phyloP scores from a whole-genome alignment of 2,113 vertebrate genomes.

The Oriolus oriolus region DNA sequence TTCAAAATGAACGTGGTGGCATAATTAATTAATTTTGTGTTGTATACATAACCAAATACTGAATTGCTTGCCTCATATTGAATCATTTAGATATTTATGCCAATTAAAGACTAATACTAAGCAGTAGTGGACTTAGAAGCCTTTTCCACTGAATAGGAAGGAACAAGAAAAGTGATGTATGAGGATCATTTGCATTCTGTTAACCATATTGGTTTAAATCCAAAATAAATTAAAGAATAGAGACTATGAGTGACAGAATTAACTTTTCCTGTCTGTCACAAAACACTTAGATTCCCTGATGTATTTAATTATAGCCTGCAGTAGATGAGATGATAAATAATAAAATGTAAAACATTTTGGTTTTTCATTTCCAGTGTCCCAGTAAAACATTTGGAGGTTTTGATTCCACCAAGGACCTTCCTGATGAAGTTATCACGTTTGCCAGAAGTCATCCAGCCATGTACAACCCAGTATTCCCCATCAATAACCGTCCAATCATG shows the following conservation, averaged over 20 bases:
- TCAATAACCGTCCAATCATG: constrained; percentile 92
- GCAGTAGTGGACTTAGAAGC: not conserved
- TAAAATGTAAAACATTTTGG: not conserved
- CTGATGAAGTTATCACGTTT: constrained; percentile 96
- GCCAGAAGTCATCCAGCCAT: constrained; percentile 95
- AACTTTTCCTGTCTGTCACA: not conserved
- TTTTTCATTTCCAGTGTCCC: constrained; percentile 81
- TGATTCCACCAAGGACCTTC: constrained; percentile 95
- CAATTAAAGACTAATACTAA: not conserved
- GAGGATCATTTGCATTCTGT: not conserved
- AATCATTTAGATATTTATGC: not conserved
- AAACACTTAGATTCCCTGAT: not conserved
- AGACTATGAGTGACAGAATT: not conserved
- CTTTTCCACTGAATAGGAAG: not conserved
- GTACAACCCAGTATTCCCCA: constrained; percentile 91
- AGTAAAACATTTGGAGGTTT: constrained; percentile 98
- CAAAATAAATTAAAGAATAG: not conserved
- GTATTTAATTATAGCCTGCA: not conserved
- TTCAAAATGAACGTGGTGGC: not conserved
- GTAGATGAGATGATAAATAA: not conserved
- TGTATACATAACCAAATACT: not conserved
- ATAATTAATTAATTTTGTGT: not conserved
- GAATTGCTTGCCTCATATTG: not conserved
- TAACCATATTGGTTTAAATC: not conserved
- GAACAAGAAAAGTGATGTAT: not conserved